These are phyloP conservation scores for Hydrolagus affinis DNA, from an alignment of 2,113 vertebrate genomes.

Conservation along the genomic window DNA sequence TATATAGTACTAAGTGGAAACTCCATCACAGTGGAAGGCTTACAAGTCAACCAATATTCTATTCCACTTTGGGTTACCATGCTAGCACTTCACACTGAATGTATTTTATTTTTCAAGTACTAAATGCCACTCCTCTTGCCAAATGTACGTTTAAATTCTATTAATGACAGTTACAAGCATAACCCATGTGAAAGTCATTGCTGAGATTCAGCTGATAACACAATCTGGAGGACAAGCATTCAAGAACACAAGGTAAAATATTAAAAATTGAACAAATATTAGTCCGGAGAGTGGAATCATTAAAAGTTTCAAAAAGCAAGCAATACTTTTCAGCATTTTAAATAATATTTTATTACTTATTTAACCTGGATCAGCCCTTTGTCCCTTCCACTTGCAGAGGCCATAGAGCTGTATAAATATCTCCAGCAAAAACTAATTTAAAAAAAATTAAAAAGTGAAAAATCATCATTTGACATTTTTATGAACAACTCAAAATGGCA, in stretches of 20 bases:
- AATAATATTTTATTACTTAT: background rate
- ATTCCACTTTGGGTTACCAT: background rate
- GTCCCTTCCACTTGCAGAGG: background rate
- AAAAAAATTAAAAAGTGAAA: background rate
- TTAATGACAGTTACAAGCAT: background rate
- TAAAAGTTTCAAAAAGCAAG: background rate
- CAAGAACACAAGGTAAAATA: background rate
- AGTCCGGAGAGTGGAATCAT: background rate
- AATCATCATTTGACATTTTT: conserved; percentile 12
- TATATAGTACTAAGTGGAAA: no score
- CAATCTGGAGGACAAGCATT: background rate
- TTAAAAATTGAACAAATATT: background rate
- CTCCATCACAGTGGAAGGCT: background rate
- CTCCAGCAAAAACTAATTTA: background rate
- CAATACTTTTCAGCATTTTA: conserved; percentile 6
- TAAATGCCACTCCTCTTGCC: background rate
- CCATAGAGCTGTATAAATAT: background rate
- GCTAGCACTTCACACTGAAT: background rate
- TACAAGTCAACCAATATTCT: background rate
- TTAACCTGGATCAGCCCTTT: background rate
- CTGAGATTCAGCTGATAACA: background rate
- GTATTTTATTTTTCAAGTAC: background rate
- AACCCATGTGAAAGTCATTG: background rate
- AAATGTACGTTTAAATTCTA: conserved; percentile 5
- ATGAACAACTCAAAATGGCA: conserved; percentile 8